A percentile compares a stretch with the other conserved stretches of the same genome.
Evolutionary conservation across 2,113 vertebrate species (phyloP).

Genomic region (Paradoxurus hermaphroditus): DNA sequence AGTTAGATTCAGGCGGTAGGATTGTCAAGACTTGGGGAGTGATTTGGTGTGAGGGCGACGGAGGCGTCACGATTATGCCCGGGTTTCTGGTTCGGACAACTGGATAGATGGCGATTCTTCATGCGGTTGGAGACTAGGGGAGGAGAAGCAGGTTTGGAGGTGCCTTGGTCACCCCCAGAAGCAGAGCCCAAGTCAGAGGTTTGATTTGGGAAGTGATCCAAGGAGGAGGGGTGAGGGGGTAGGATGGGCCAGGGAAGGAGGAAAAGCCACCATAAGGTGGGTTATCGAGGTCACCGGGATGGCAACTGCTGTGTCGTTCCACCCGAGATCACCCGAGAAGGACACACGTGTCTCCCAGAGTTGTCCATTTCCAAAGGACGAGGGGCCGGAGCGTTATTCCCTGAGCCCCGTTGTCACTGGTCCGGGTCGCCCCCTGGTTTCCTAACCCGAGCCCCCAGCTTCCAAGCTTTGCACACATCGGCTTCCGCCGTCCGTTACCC

Average conservation of each 20-base stretch:
- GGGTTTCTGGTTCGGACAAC: neutral
- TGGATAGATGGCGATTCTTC: neutral
- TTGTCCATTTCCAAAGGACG: neutral
- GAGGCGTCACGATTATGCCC: neutral
- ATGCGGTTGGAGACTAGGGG: neutral
- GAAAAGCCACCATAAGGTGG: neutral
- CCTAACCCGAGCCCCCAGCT: neutral
- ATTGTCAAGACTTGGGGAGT: neutral
- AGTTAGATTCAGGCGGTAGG: neutral
- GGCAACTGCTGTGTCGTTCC: neutral
- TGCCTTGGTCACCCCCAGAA: neutral
- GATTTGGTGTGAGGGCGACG: neutral
- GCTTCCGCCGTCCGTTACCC: neutral
- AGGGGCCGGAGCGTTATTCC: neutral
- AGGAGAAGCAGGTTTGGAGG: neutral
- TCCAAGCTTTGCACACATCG: neutral
- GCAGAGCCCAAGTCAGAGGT: neutral
- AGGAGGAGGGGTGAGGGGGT: neutral
- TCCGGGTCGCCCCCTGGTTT: neutral
- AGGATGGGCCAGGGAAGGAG: neutral
- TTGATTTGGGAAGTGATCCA: neutral
- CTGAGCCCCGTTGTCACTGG: neutral
- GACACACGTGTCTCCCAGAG: neutral
- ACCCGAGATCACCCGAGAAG: neutral
- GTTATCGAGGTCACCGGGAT: neutral